Percentiles rank a stretch among this genome's conserved stretches.
Evolutionary conservation across 2,888 invertebrate genomes (phyloP).

Genomic region (Gasteruption jaculator): DNA sequence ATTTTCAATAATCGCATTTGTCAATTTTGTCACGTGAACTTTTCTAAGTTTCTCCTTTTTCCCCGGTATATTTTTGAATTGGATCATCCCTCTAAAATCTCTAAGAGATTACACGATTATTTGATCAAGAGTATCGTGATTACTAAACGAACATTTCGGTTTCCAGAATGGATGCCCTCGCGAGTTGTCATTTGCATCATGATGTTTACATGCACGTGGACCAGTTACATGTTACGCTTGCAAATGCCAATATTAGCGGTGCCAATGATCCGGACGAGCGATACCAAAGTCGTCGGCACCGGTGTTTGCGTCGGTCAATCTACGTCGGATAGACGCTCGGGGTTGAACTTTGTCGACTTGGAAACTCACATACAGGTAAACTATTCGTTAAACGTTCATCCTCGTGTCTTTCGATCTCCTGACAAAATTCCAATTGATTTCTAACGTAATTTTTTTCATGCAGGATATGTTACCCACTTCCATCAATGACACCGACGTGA

Average conservation of each 20-base stretch:
- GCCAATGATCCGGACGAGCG: conserved; percentile 34
- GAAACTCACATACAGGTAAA: too few relatives aligned
- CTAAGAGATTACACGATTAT: background rate
- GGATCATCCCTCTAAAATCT: background rate
- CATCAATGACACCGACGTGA: too few relatives aligned
- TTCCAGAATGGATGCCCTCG: conserved; percentile 54
- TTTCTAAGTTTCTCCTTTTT: conserved; percentile 9
- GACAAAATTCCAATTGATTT: too few relatives aligned
- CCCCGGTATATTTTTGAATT: conserved; percentile 1
- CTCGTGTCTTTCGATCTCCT: too few relatives aligned
- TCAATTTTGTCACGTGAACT: too few relatives aligned
- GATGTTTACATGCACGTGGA: conserved; percentile 70
- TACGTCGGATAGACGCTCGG: too few relatives aligned
- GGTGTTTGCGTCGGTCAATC: conserved; percentile 17
- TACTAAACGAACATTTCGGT: background rate
- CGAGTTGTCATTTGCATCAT: conserved; percentile 60
- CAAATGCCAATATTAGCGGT: conserved; percentile 64
- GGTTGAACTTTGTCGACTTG: too few relatives aligned
- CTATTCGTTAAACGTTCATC: too few relatives aligned
- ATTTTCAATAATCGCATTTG: too few relatives aligned
- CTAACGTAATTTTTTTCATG: too few relatives aligned
- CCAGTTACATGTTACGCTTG: conserved; percentile 69
- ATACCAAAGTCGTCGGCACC: background rate
- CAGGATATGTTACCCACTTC: too few relatives aligned
- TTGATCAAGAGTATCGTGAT: background rate